Evolutionary conservation across 2,797 vertebrate species (phyloP).

Genomic region (Furcifer pardalis): DNA sequence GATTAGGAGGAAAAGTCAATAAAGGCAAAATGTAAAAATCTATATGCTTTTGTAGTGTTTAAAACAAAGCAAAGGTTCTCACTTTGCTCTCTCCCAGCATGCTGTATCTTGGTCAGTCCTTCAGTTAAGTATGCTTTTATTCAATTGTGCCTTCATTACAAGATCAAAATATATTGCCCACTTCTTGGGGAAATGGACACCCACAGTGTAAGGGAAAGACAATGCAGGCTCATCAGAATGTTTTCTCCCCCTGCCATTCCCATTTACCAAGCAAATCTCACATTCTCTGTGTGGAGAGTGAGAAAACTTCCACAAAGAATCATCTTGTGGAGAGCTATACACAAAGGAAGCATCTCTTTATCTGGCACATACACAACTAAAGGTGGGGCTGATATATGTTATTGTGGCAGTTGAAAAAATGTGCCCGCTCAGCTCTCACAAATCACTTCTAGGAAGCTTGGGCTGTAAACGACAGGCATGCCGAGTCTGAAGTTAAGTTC

Average conservation of each 20-base stretch:
- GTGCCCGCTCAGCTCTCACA: background rate
- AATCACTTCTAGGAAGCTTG: background rate
- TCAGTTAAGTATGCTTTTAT: background rate
- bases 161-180: background rate
- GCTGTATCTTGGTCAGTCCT: background rate
- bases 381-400: background rate
- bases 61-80: slow-evolving; percentile 1
- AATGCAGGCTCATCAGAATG: background rate
- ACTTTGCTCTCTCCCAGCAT: background rate
- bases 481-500: background rate
- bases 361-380: background rate
- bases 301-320: background rate
- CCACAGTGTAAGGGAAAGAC: background rate
- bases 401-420: background rate
- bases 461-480: background rate
- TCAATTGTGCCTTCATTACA: background rate
- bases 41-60: slow-evolving; percentile 16
- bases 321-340: background rate
- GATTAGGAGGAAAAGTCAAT: slow-evolving; percentile 30
- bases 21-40: slow-evolving; percentile 5
- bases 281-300: background rate
- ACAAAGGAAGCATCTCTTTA: background rate
- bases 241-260: background rate
- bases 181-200: background rate
- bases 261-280: background rate